These are phyloP conservation scores for Cyprinella venusta DNA, from an alignment of 2,797 vertebrate species.

Conservation along the genomic window DNA sequence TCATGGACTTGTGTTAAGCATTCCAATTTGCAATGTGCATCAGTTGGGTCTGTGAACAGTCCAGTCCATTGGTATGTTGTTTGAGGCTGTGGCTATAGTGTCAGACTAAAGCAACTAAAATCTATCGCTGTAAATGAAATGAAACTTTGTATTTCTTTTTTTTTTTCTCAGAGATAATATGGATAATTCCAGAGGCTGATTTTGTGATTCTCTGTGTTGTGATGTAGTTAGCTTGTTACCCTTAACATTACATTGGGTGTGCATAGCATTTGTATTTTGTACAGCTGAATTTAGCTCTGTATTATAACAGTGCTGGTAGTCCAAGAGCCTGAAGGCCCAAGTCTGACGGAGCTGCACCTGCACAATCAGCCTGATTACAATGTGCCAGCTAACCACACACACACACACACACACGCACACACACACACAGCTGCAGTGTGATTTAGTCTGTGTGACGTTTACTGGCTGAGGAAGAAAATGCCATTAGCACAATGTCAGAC, in stretches of 20 bases:
- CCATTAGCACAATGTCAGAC: slow-evolving; percentile 49
- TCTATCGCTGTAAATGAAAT: neutral
- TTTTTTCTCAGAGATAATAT: neutral
- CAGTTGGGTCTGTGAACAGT: neutral
- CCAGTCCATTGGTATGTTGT: neutral
- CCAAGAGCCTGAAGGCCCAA: neutral
- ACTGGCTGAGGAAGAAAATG: slow-evolving; percentile 43
- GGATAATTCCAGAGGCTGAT: neutral
- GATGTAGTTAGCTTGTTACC: neutral
- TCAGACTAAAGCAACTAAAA: too few species aligned
- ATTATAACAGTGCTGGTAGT: neutral
- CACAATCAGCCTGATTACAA: slow-evolving; percentile 26
- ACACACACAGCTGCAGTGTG: slow-evolving; percentile 16
- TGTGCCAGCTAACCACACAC: slow-evolving; percentile 17
- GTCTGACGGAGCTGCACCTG: slow-evolving; percentile 24
- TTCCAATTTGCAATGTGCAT: neutral
- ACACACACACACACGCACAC: slow-evolving; percentile 9
- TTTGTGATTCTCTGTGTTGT: neutral
- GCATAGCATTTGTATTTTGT: slow-evolving; percentile 1
- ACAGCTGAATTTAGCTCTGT: neutral
- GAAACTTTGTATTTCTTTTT: neutral
- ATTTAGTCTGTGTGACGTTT: slow-evolving; percentile 38
- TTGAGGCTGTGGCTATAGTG: neutral
- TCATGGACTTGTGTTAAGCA: neutral
- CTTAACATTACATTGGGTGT: neutral